A percentile compares a stretch with the other conserved stretches of the same genome.
These are phyloP conservation scores for Drosophila obscura DNA, from an alignment of 1,140 invertebrate species.

Conservation along the genomic window DNA sequence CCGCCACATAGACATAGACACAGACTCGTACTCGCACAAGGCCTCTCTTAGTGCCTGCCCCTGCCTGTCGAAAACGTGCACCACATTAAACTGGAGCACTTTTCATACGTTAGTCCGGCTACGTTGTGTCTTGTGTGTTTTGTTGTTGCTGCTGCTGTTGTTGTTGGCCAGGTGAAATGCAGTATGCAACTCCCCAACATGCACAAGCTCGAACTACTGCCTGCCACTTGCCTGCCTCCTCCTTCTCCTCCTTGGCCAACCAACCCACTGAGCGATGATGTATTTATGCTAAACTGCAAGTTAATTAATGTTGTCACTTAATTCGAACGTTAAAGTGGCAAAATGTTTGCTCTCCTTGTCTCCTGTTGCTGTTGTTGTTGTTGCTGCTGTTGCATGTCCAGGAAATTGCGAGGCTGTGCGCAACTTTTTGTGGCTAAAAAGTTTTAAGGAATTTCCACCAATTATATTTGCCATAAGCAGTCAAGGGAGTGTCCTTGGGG, in stretches of 20 bases:
- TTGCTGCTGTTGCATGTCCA: slow-evolving; percentile 40
- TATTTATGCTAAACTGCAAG: slow-evolving; percentile 82
- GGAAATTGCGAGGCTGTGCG: slow-evolving; percentile 44
- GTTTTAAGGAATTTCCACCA: not conserved
- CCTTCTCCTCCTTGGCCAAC: slow-evolving; percentile 3
- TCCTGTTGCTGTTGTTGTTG: slow-evolving; percentile 41
- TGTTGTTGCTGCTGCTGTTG: too few relatives aligned
- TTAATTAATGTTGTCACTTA: slow-evolving; percentile 73
- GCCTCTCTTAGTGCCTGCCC: slow-evolving; percentile 26
- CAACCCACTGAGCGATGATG: slow-evolving; percentile 71
- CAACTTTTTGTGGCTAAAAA: slow-evolving; percentile 1
- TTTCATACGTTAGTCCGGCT: slow-evolving; percentile 59
- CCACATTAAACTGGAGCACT: slow-evolving; percentile 80
- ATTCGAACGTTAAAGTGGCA: slow-evolving; percentile 78
- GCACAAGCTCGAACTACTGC: slow-evolving; percentile 5
- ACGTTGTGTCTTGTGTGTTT: slow-evolving; percentile 1
- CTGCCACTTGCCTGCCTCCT: slow-evolving; percentile 9
- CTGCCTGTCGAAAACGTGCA: slow-evolving; percentile 70
- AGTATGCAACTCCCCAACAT: slow-evolving; percentile 5
- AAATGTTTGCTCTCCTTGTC: slow-evolving; percentile 57
- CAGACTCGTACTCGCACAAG: slow-evolving; percentile 33
- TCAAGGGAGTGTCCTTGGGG: too few relatives aligned
- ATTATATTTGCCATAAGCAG: too few relatives aligned
- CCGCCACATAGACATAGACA: slow-evolving; percentile 37
- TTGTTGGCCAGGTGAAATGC: slow-evolving; percentile 73